Evolutionary conservation across 2,113 vertebrate species (phyloP), one percentile per base, ranked within the genome.

Genomic region (Gavialis gangeticus): DNA sequence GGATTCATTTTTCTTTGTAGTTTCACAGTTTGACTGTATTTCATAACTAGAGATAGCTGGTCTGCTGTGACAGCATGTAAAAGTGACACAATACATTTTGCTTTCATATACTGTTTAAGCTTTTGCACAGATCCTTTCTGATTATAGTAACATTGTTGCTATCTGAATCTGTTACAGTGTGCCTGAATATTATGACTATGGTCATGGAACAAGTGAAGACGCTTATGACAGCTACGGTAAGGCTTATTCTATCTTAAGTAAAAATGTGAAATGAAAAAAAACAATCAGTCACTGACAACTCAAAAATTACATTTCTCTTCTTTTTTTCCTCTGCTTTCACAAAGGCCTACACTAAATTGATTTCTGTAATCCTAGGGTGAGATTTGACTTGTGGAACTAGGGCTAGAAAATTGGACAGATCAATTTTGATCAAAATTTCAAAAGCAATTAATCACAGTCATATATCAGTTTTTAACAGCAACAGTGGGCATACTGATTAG

Each of bases 141-240:
- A 46, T 93, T 90, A 34, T 82, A 91, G 71, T 97, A 95, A 96
- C 94, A 78, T 85, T 96, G 94, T 88, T 91, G 37, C 87, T 98
- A 46, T 98, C 91, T 98, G 84, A 87, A 97, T 98, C 92, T 98
- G 24, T 97, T 98, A 89, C 97, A 99, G 99, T 88, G 98, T 98
- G 97, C 99, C 99, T 97, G 99, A 99, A 87, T 99, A 99, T 98
- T 99, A 99, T 86, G 99, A 99, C 96, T 99, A 99, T 3, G 98
- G 98, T 97, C 99, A 99, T 3, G 98, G 98, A 97, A 98, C 98
- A 96, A 99, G 97, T 58, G 99, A 99, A 94, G 99, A 99, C 87
- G 96, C 98, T 96, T 99, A 99, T 95, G 98, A 99, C 98, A 99
- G 97, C 98, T 99, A 99, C 62, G 99, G 99, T 99, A 99, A 99